These are phyloP conservation scores for Microcebus griseorufus DNA, from an alignment of 2,113 vertebrate genomes.

Conservation along the genomic window DNA sequence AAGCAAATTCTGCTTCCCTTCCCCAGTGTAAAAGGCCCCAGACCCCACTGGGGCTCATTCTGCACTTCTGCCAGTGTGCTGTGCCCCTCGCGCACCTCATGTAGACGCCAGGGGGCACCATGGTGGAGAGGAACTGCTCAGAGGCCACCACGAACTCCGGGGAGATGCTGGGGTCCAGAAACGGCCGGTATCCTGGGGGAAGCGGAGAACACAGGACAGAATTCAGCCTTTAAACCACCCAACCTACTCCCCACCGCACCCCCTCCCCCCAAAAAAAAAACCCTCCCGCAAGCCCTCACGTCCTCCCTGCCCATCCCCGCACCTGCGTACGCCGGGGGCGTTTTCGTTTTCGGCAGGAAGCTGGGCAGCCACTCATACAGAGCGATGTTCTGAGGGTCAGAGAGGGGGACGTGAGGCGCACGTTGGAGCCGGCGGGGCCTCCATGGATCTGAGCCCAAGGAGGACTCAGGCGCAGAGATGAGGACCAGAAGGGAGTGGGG, in stretches of 20 bases:
- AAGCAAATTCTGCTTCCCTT: background rate
- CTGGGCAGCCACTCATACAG: slow-evolving; percentile 94
- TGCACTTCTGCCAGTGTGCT: background rate
- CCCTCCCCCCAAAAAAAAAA: too few relatives aligned
- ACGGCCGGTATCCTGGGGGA: slow-evolving; percentile 60
- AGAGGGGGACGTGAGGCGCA: too few relatives aligned
- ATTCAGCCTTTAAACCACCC: background rate
- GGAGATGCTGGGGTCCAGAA: slow-evolving; percentile 89
- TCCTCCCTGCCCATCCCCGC: background rate
- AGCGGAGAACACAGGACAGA: background rate
- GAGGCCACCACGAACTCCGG: slow-evolving; percentile 89
- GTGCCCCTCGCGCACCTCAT: slow-evolving; percentile 86
- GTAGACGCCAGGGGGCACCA: slow-evolving; percentile 92
- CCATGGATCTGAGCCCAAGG: background rate
- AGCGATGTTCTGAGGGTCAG: background rate
- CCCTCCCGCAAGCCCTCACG: background rate
- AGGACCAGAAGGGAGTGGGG: too few relatives aligned
- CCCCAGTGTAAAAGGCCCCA: background rate
- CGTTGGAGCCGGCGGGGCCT: too few relatives aligned
- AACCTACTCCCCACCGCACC: background rate
- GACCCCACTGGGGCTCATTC: background rate
- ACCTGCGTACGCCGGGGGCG: slow-evolving; percentile 88
- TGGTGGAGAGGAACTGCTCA: slow-evolving; percentile 86
- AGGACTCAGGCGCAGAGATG: background rate
- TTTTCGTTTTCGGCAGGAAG: slow-evolving; percentile 75